Conservation (phyloP, 2,797 vertebrate genomes). For the Kryptopterus vitreolus region DNA sequence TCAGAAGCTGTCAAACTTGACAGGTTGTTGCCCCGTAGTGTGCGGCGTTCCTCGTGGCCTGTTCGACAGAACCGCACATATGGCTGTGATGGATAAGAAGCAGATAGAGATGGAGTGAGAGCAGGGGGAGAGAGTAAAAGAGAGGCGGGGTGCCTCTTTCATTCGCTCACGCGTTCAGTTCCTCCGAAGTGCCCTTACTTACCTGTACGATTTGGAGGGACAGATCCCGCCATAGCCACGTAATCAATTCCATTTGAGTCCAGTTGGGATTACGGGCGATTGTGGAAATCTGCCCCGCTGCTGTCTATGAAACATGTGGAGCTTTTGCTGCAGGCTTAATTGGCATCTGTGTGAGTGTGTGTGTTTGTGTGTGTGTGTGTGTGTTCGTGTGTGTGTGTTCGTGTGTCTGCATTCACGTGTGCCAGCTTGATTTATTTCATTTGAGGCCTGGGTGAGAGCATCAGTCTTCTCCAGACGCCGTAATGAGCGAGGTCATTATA, state of each 20-base stretch:
- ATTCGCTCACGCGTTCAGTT: not conserved
- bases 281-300: slow-evolving; percentile 22
- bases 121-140: not conserved
- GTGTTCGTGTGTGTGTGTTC: slow-evolving; percentile 18
- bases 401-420: slow-evolving; percentile 5
- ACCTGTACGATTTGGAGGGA: slow-evolving; percentile 44
- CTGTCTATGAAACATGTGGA: slow-evolving; percentile 29
- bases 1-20: slow-evolving; percentile 48
- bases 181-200: slow-evolving; percentile 39
- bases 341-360: slow-evolving; percentile 21
- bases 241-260: slow-evolving; percentile 7
- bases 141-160: slow-evolving; percentile 5
- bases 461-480: not conserved
- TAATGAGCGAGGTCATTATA: not conserved
- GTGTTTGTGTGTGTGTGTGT: slow-evolving; percentile 27
- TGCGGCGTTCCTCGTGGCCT: slow-evolving; percentile 36
- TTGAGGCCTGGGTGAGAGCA: not conserved
- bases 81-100: slow-evolving; percentile 44
- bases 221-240: slow-evolving; percentile 37
- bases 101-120: slow-evolving; percentile 19
- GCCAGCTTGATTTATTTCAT: slow-evolving; percentile 19
- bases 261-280: not conserved
- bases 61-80: slow-evolving; percentile 37
- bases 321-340: slow-evolving; percentile 42
- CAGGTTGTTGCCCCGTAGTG: slow-evolving; percentile 46